phyloP scores from a whole-genome alignment of 2,113 vertebrate species.

The Xenopus tropicalis region UCB_Xtro_10.0 CM004449.2:67880001-67880500 shows the following conservation, averaged over 20 bases:
- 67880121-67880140: constrained; percentile 21
- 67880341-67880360: background rate
- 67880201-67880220: background rate
- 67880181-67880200: background rate
- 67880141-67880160: constrained; percentile 15
- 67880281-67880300: background rate
- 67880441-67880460: background rate
- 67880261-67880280: background rate
- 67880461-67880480: background rate
- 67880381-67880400: background rate
- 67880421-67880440: background rate
- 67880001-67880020: background rate
- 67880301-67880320: background rate
- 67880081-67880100: constrained; percentile 19
- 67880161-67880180: background rate
- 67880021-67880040: background rate
- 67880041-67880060: background rate
- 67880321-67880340: constrained; percentile 1
- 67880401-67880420: constrained; percentile 1
- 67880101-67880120: constrained; percentile 30
- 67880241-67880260: background rate
- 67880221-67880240: background rate
- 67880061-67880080: background rate
- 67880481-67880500: no score
- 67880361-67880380: constrained; percentile 5